Evolutionary conservation across 2,797 vertebrate genomes (phyloP).

Genomic region (Sebastes oblongus): DNA sequence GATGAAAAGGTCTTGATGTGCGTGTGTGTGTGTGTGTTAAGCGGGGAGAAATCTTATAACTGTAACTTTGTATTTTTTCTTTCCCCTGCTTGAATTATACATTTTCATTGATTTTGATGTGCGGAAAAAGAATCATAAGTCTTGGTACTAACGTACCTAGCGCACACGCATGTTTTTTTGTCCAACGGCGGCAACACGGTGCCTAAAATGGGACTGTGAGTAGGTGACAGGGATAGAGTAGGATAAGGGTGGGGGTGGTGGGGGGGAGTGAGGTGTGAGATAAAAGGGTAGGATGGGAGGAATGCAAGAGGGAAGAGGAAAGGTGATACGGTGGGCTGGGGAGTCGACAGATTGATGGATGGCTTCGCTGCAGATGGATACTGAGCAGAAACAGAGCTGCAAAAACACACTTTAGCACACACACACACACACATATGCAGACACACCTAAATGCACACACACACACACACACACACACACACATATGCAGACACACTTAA

Average conservation of each 20-base stretch:
- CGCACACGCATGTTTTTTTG: not conserved
- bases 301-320: slow-evolving; percentile 67
- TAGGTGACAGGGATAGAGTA: slow-evolving; percentile 58
- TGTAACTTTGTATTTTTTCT: not conserved
- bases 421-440: not conserved
- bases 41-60: not conserved
- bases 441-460: slow-evolving; percentile 1
- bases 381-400: slow-evolving; percentile 68
- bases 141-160: not conserved
- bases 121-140: not conserved
- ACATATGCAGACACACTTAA: slow-evolving; percentile 3
- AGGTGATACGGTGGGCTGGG: slow-evolving; percentile 68
- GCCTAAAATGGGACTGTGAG: slow-evolving; percentile 43
- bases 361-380: slow-evolving; percentile 64
- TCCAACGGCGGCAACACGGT: slow-evolving; percentile 3
- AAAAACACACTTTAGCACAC: slow-evolving; percentile 42
- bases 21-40: not conserved
- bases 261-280: slow-evolving; percentile 57
- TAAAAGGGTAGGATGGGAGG: slow-evolving; percentile 74
- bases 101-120: not conserved
- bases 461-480: not conserved
- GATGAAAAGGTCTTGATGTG: slow-evolving; percentile 37
- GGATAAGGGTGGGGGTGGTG: slow-evolving; percentile 9
- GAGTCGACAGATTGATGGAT: slow-evolving; percentile 81
- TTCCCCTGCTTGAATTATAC: not conserved